Base-by-base conservation (phyloP, 2,113 vertebrate species). In the Nibea albiflora region DNA sequence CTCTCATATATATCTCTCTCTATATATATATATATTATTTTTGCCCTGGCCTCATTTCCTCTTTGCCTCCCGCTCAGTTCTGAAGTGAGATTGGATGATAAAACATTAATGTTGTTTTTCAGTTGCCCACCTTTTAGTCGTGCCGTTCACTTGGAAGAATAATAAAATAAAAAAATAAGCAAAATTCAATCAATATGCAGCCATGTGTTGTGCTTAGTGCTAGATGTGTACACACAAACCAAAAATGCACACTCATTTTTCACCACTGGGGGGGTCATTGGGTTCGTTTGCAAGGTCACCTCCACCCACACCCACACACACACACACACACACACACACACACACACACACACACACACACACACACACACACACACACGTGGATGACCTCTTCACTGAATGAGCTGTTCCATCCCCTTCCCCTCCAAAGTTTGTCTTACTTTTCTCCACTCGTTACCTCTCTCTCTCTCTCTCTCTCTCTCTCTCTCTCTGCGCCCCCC, bases 91-190 rank as follows among this genome's bases (percentile, higher is more conserved):
- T 92, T 86, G 88, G 82, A 91, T 88, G 84, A 94, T 95, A 86
- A 94, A 94, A 93, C 90, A 92, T 95, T 95, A 76, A 95, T 95
- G 91, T 78, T 93, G 92, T 93, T 94, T 92, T 92, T 92, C 85
- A 85, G 88, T 89, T 84, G 86, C 82, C 67, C 73, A 80, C 78
- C 85, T 91, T 83, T 92, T 91, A 91, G 83, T 77, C 74, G 78
- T 60, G 39, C 78, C 85, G 76, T 86, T 90, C 57, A 81, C 83
- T 84, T 42, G 19, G 47, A 85, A 64, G 69, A 83, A 79, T 81
- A 16, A 53, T 35, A 76, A 88, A 82, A 73, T 70, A 78, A 52
- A 52, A 31, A 31, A 47, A 69, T 65, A 24, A 28, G 62, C 44
- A 76, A 86, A 87, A 90, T 76, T 66, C 78, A 89, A 90, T 90